phyloP scores from a whole-genome alignment of 2,888 invertebrate genomes.

The Crioceris asparagi region DNA sequence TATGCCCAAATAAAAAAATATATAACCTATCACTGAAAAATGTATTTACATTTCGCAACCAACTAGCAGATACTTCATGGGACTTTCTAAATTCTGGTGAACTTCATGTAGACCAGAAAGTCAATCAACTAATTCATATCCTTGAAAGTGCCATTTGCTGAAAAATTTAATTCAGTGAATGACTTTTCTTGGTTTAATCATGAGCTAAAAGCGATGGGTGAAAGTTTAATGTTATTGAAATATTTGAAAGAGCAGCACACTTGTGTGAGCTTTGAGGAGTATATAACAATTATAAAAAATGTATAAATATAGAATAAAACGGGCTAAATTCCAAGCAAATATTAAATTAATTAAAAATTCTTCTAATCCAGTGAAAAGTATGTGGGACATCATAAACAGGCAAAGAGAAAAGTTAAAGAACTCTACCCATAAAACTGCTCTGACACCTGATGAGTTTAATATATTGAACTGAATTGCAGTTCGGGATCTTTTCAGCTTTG shows the following conservation, averaged over 20 bases:
- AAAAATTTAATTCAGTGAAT: neutral
- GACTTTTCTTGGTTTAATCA: neutral
- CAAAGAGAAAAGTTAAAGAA: no score
- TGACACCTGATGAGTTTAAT: no score
- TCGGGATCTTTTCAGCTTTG: no score
- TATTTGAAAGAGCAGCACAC: no score
- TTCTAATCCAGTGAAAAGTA: neutral
- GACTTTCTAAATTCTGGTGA: neutral
- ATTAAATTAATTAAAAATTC: neutral
- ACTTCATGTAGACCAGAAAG: neutral
- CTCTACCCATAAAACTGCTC: no score
- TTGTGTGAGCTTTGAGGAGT: no score
- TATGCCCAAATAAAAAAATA: no score
- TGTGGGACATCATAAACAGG: no score
- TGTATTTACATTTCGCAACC: neutral
- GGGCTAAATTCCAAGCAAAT: neutral
- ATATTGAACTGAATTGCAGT: no score
- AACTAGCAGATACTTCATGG: neutral
- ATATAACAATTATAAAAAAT: no score
- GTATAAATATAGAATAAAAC: neutral
- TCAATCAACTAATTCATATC: neutral
- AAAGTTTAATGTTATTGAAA: no score
- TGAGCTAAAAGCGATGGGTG: neutral
- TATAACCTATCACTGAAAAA: neutral
- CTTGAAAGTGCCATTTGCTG: neutral